Percentiles rank a stretch among this genome's conserved stretches.
phyloP scores from a whole-genome alignment of 1,140 invertebrate genomes.

The Eueides isabella region DNA sequence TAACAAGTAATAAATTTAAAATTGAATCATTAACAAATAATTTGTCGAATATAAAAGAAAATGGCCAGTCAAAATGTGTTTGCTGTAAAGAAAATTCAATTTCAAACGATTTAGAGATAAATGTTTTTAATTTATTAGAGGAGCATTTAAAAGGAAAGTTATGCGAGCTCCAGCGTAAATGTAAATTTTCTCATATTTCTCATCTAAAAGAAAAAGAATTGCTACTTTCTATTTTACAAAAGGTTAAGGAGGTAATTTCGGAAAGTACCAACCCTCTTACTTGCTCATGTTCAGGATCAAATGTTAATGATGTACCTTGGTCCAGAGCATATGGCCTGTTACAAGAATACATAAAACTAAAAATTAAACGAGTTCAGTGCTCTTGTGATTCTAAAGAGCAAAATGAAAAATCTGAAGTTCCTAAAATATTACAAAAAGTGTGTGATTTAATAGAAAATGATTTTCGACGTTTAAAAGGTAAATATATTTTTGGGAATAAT shows the following conservation, averaged over 20 bases:
- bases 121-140: conserved; percentile 68
- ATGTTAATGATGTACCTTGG: conserved; percentile 54
- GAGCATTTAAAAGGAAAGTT: conserved; percentile 66
- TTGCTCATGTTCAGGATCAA: conserved; percentile 51
- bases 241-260: conserved; percentile 66
- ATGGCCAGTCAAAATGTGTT: conserved; percentile 46
- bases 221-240: conserved; percentile 53
- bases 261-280: conserved; percentile 48
- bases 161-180: conserved; percentile 50
- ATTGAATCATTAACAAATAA: neutral
- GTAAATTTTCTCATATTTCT: conserved; percentile 38
- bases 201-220: conserved; percentile 57
- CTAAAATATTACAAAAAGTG: conserved; percentile 59
- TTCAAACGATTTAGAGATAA: conserved; percentile 63
- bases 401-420: conserved; percentile 45
- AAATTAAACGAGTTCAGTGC: conserved; percentile 66
- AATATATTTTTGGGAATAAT: conserved; percentile 50
- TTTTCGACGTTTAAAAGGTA: conserved; percentile 60
- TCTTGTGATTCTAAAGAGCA: conserved; percentile 45
- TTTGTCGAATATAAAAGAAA: conserved; percentile 22
- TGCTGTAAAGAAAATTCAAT: conserved; percentile 58
- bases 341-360: conserved; percentile 71
- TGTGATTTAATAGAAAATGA: conserved; percentile 68
- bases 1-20: neutral
- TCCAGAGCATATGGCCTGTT: conserved; percentile 62